Conservation (phyloP, 1,140 invertebrate genomes). For the Listronotus oregonensis region DNA sequence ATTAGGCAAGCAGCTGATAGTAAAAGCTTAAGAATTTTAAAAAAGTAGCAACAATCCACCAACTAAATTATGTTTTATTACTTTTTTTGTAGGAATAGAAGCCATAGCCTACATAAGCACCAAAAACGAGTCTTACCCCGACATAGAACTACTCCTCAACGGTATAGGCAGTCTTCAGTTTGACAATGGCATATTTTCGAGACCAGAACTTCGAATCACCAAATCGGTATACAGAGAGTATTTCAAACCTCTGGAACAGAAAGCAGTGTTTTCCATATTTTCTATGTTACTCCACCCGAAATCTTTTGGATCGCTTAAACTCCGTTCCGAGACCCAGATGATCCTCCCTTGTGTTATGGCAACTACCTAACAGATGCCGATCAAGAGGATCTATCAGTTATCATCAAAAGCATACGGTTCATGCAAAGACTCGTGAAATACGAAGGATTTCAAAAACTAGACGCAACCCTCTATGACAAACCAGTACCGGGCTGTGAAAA, state of each 20-base stretch:
- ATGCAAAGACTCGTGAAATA: constrained; percentile 45
- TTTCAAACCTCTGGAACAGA: constrained; percentile 52
- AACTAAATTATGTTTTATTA: constrained; percentile 1
- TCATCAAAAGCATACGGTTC: constrained; percentile 52
- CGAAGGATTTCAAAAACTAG: constrained; percentile 49
- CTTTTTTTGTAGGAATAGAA: constrained; percentile 56
- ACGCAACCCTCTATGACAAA: constrained; percentile 54
- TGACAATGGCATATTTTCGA: constrained; percentile 41
- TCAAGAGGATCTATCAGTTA: constrained; percentile 55
- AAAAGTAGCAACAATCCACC: constrained; percentile 33
- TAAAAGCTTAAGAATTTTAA: constrained; percentile 59
- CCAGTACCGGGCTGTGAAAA: constrained; percentile 58
- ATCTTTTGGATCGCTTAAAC: constrained; percentile 63
- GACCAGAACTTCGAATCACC: constrained; percentile 26
- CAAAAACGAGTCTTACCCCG: constrained; percentile 58
- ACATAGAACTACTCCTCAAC: constrained; percentile 66
- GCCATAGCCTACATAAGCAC: constrained; percentile 60
- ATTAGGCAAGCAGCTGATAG: too few species aligned
- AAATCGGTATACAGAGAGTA: constrained; percentile 45
- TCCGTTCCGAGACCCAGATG: constrained; percentile 66
- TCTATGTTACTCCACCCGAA: constrained; percentile 77
- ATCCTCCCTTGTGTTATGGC: constrained; percentile 68
- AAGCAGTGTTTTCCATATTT: constrained; percentile 52
- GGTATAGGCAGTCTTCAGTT: constrained; percentile 59
- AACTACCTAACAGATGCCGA: constrained; percentile 64